These are phyloP conservation scores for Tolypeutes matacus DNA, from an alignment of 2,797 vertebrate genomes.

Conservation along the genomic window DNA sequence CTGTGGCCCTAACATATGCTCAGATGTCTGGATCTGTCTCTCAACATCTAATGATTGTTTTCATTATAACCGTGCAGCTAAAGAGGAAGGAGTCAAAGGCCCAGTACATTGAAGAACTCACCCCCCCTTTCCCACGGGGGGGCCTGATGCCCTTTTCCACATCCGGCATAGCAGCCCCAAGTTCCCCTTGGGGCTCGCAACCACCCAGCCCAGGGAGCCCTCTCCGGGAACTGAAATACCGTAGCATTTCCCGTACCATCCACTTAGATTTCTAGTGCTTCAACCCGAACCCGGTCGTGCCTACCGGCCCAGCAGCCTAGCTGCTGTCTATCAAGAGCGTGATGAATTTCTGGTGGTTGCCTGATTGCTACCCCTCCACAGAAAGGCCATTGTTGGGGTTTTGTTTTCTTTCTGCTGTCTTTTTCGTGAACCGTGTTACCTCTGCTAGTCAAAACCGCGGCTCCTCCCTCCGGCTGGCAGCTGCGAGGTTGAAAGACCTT, in stretches of 20 bases:
- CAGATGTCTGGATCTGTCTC: background rate
- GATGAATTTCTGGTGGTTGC: background rate
- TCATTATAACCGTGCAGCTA: background rate
- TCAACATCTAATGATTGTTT: background rate
- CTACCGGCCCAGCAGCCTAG: background rate
- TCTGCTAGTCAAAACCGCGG: constrained; percentile 1
- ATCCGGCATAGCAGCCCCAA: background rate
- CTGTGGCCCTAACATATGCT: background rate
- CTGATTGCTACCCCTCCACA: background rate
- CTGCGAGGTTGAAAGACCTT: constrained; percentile 10
- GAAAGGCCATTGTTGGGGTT: background rate
- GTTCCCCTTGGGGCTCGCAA: background rate
- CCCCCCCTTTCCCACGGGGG: background rate
- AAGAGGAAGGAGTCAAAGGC: background rate
- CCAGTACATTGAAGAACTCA: background rate
- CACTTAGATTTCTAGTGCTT: background rate
- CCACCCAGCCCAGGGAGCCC: background rate
- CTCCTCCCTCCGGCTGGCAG: background rate
- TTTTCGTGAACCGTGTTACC: constrained; percentile 1
- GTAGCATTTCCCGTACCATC: background rate
- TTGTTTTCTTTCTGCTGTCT: background rate
- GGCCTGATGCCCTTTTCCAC: background rate
- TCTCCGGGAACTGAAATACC: background rate
- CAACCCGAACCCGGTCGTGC: background rate
- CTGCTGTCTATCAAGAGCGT: background rate